Evolutionary conservation across 2,888 invertebrate species (phyloP), one percentile per base, ranked within the genome.

Genomic region (Flabesymbios commensalis): DNA sequence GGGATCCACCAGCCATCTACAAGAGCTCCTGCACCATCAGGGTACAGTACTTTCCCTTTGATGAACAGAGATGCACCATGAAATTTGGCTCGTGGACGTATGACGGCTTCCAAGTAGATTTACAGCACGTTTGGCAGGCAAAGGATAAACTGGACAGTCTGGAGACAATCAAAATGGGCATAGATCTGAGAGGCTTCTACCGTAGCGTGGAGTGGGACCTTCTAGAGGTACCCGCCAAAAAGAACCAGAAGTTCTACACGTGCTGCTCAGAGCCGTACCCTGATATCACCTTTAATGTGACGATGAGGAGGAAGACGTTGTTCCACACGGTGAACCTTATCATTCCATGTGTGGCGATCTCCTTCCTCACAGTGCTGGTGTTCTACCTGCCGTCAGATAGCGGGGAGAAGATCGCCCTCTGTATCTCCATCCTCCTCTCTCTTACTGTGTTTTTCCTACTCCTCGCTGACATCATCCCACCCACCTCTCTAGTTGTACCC

Each of bases 151-250:
- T 17, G 24, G 29, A 22, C 22, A 22, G 10, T n/a, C 7, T 19
- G 22, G 51, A 22, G 22, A 49, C 19, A n/a, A 29, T 43, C 32
- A 19, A 67, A 3, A 68, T 73, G n/a, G 97, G 97, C 57, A 95
- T 98, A 64, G 98, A 98, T 85, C 88, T 98, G 69, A 91, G 93
- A 57, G 97, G 96, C 85, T 98, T 97, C 87, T 98, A 98, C 86
- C 92, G 94, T 83, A 94, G 94, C 77, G 96, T 96, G 63, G 97
- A 98, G 85, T 98, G 97, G 98, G 97, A 97, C 85, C 94, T 98
- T 76, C 90, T 97, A 88, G 88, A 91, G 68, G 97, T 96, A 33
- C 81, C 81, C 17, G 84, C 83, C 1, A 76, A 75, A 65, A 78
- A 83, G 67, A 83, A 79, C 39, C 5, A 74, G 19, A 74, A 75